These are phyloP conservation scores for Cydia strobilella DNA, from an alignment of 1,140 invertebrate species.

Conservation along the genomic window DNA sequence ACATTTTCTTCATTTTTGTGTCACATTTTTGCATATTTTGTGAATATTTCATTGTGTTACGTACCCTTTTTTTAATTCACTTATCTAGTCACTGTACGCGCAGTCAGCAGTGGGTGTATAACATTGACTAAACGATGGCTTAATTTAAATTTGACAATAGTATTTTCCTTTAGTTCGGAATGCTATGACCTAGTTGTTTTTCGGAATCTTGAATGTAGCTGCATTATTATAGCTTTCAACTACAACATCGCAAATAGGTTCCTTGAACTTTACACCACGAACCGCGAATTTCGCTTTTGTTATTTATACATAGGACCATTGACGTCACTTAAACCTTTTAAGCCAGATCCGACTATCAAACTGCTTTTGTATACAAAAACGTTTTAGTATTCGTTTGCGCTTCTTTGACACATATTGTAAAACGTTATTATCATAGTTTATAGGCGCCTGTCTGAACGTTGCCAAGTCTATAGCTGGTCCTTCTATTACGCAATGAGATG, in stretches of 20 bases:
- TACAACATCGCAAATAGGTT: not conserved
- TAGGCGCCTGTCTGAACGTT: constrained; percentile 34
- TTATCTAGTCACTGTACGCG: no score
- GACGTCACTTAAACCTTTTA: constrained; percentile 30
- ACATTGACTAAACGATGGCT: not conserved
- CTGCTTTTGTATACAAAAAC: constrained; percentile 43
- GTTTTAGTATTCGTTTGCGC: constrained; percentile 45
- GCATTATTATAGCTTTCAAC: not conserved
- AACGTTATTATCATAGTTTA: constrained; percentile 36
- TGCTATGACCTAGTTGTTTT: constrained; percentile 1
- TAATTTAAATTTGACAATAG: not conserved
- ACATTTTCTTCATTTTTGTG: no score
- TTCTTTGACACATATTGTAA: constrained; percentile 35
- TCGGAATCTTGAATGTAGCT: constrained; percentile 1
- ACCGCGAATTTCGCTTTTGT: constrained; percentile 7
- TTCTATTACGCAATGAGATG: constrained; percentile 52
- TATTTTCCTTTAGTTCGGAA: not conserved
- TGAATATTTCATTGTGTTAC: no score
- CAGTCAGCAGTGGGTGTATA: no score
- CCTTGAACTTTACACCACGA: not conserved
- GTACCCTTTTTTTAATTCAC: no score
- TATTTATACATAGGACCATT: constrained; percentile 16
- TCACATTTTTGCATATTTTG: no score
- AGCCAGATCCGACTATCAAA: constrained; percentile 36
- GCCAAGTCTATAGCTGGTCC: constrained; percentile 38